phyloP scores from a whole-genome alignment of 2,797 vertebrate species.

The Pseudochaenichthys georgianus region DNA sequence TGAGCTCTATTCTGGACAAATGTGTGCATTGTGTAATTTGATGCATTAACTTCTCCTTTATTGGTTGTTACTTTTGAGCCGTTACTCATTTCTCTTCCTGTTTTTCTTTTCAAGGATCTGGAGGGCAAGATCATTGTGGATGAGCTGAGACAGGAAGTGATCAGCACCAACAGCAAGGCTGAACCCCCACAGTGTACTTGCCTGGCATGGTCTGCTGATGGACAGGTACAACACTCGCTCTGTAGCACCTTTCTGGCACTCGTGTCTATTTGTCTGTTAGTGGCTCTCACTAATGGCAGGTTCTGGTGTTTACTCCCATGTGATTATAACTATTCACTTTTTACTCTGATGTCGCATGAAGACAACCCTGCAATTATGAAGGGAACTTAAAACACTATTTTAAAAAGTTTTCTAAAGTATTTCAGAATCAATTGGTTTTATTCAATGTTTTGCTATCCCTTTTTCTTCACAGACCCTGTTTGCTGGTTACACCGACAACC shows the following conservation, averaged over 20 bases:
- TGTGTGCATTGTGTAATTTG: background rate
- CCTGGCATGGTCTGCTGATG: conserved; percentile 96
- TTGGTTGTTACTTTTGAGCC: background rate
- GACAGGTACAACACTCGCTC: conserved; percentile 87
- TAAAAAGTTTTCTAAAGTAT: no score
- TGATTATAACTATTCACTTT: conserved; percentile 87
- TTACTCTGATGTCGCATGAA: conserved; percentile 81
- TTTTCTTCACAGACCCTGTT: conserved; percentile 90
- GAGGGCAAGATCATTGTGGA: conserved; percentile 98
- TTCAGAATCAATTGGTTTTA: no score
- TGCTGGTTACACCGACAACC: conserved; percentile 97
- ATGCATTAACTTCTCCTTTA: background rate
- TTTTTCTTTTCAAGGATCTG: conserved; percentile 86
- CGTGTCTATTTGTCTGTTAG: background rate
- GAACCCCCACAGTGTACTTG: conserved; percentile 94
- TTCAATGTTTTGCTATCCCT: background rate
- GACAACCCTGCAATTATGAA: conserved; percentile 91
- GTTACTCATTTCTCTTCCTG: background rate
- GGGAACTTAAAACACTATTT: conserved; percentile 52
- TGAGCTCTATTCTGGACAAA: conserved; percentile 69
- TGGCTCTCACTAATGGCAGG: background rate
- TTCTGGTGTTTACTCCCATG: conserved; percentile 51
- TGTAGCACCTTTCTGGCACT: background rate
- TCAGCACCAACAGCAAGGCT: conserved; percentile 97
- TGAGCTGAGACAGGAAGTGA: conserved; percentile 96